phyloP scores from a whole-genome alignment of 1,140 invertebrate species.

The Atopsyche davidsoni region DNA sequence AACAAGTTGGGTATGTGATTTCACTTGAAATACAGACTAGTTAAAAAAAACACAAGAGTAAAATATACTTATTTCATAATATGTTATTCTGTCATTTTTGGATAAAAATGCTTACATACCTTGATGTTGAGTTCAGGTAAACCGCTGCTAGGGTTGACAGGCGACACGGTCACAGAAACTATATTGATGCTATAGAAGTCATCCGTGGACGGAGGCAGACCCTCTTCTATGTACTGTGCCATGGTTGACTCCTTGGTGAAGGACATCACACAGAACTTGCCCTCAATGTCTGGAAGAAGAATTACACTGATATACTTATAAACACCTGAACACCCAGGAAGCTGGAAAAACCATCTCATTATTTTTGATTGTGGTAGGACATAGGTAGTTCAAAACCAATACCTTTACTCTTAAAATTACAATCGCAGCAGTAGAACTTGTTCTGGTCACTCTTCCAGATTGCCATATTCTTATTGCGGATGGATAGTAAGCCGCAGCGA shows the following conservation, averaged over 20 bases:
- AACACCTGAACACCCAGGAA: background rate
- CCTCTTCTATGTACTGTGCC: conserved; percentile 8
- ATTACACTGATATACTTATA: background rate
- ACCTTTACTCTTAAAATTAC: background rate
- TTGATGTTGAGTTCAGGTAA: conserved; percentile 1
- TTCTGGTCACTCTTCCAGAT: conserved; percentile 10
- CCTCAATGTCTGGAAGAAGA: background rate
- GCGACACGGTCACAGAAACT: conserved; percentile 10
- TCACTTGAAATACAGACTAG: too few relatives aligned
- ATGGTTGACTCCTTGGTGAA: conserved; percentile 10
- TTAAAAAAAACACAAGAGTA: too few relatives aligned
- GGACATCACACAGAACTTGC: conserved; percentile 6
- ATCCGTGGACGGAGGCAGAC: conserved; percentile 9
- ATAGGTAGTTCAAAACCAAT: too few relatives aligned
- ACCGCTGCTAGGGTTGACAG: conserved; percentile 3
- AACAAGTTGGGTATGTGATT: too few relatives aligned
- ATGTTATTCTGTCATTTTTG: background rate
- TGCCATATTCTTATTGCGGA: conserved; percentile 1
- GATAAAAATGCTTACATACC: background rate
- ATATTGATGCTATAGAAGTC: conserved; percentile 9
- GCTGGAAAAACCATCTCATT: background rate
- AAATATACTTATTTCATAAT: conserved; percentile 3
- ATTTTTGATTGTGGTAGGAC: too few relatives aligned
- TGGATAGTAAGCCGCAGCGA: conserved; percentile 3
- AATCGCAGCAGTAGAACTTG: conserved; percentile 11